A percentile compares a stretch with the other conserved stretches of the same genome.
These are phyloP conservation scores for Troides aeacus DNA, from an alignment of 2,888 invertebrate genomes.

Conservation along the genomic window DNA sequence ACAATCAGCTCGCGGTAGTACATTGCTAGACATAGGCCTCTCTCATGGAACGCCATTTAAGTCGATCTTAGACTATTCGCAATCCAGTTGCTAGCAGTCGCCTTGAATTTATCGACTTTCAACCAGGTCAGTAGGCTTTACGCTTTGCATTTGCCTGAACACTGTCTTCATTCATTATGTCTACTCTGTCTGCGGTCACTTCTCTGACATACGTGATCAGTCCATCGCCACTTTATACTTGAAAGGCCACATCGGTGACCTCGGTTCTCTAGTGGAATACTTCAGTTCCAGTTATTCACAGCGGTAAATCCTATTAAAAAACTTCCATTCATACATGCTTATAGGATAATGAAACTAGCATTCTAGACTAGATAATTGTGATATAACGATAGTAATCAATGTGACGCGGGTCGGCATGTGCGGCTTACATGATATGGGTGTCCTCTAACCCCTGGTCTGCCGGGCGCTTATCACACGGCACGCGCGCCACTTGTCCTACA, in stretches of 20 bases:
- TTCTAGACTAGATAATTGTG: slow-evolving; percentile 14
- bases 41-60: too few relatives aligned
- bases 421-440: slow-evolving; percentile 33
- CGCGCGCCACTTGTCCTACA: slow-evolving; percentile 32
- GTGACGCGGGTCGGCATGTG: slow-evolving; percentile 22
- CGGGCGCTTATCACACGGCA: slow-evolving; percentile 39
- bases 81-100: too few relatives aligned
- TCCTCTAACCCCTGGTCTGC: slow-evolving; percentile 41
- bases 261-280: too few relatives aligned
- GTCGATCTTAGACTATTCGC: too few relatives aligned
- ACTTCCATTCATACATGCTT: neutral
- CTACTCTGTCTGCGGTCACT: neutral
- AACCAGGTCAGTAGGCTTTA: too few relatives aligned
- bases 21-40: too few relatives aligned
- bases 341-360: slow-evolving; percentile 10
- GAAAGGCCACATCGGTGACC: too few relatives aligned
- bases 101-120: neutral
- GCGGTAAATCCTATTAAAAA: too few relatives aligned
- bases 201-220: neutral
- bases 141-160: neutral
- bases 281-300: too few relatives aligned
- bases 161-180: neutral
- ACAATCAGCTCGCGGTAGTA: too few relatives aligned
- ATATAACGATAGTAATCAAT: slow-evolving; percentile 22
- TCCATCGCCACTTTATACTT: too few relatives aligned